These are phyloP conservation scores for Aurelia coerulea DNA, from an alignment of 30 jellyfish, hydroid and myxozoan species.

Conservation along the genomic window DNA sequence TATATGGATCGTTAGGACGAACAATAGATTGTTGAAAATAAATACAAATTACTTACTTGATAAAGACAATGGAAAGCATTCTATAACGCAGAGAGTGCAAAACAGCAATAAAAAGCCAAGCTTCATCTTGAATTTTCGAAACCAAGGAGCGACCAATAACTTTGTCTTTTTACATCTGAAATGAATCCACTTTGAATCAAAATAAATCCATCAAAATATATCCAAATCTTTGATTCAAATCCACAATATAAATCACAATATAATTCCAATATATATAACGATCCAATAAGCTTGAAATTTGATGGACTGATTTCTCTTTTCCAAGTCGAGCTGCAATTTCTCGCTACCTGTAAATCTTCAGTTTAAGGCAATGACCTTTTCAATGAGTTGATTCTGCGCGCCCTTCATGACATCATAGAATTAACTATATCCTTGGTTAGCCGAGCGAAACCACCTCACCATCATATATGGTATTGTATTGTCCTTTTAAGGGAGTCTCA, in stretches of 20 bases:
- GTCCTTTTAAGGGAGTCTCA: not conserved
- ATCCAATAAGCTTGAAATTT: too few species aligned
- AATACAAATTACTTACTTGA: slow-evolving; percentile 5
- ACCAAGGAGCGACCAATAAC: too few species aligned
- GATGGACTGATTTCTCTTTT: too few species aligned
- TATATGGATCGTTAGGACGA: too few species aligned
- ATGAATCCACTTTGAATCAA: too few species aligned
- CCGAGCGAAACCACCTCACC: slow-evolving; percentile 18
- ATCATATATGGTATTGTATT: slow-evolving; percentile 11
- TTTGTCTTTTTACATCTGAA: too few species aligned
- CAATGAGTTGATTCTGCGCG: not conserved
- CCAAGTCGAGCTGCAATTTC: not conserved
- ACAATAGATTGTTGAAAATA: too few species aligned
- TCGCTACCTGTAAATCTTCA: not conserved
- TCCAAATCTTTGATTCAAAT: too few species aligned
- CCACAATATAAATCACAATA: too few species aligned
- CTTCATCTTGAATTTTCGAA: not conserved
- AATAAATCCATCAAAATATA: too few species aligned
- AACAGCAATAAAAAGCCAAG: slow-evolving; percentile 12
- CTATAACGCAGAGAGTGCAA: slow-evolving; percentile 25
- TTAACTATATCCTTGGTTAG: slow-evolving; percentile 20
- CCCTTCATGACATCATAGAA: slow-evolving; percentile 12
- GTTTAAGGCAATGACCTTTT: slow-evolving; percentile 28
- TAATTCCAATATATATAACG: too few species aligned
- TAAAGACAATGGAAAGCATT: slow-evolving; percentile 25